These are phyloP conservation scores for Bostrychus sinensis DNA, from an alignment of 2,113 vertebrate genomes.

Conservation along the genomic window DNA sequence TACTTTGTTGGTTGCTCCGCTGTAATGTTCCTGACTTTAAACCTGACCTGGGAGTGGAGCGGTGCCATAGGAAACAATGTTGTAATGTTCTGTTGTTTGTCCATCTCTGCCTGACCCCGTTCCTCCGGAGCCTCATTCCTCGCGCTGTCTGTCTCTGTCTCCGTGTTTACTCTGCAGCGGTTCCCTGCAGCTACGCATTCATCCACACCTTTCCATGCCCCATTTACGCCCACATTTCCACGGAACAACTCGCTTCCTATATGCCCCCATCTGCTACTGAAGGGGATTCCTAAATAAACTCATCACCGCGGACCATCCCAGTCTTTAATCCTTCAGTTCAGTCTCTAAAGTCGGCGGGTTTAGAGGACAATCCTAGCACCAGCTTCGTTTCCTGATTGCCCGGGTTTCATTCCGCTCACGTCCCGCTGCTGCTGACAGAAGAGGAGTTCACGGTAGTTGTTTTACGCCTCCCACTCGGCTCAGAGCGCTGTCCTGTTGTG, in stretches of 20 bases:
- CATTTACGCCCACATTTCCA: slow-evolving; percentile 56
- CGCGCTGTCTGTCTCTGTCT: neutral
- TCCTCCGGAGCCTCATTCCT: neutral
- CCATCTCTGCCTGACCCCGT: neutral
- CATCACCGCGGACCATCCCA: slow-evolving; percentile 14
- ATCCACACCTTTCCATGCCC: slow-evolving; percentile 50
- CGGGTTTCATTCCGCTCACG: slow-evolving; percentile 42
- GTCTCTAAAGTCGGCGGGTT: slow-evolving; percentile 3
- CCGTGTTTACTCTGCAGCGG: neutral
- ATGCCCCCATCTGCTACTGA: neutral
- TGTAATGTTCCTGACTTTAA: too few relatives aligned
- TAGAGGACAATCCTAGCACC: neutral
- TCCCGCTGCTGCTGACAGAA: slow-evolving; percentile 33
- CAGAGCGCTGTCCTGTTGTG: slow-evolving; percentile 72
- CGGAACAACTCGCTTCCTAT: slow-evolving; percentile 43
- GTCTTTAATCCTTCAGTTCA: neutral
- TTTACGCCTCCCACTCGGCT: slow-evolving; percentile 78
- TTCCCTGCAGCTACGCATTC: neutral
- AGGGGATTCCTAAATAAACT: slow-evolving; percentile 36
- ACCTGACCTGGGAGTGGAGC: too few relatives aligned
- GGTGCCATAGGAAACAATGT: too few relatives aligned
- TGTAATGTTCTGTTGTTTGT: neutral
- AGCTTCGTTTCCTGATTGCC: slow-evolving; percentile 27
- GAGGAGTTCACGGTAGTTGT: slow-evolving; percentile 65
- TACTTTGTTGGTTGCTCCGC: too few relatives aligned